These are phyloP conservation scores for Monopis laevigella DNA, from an alignment of 2,888 invertebrate genomes.

Conservation along the genomic window DNA sequence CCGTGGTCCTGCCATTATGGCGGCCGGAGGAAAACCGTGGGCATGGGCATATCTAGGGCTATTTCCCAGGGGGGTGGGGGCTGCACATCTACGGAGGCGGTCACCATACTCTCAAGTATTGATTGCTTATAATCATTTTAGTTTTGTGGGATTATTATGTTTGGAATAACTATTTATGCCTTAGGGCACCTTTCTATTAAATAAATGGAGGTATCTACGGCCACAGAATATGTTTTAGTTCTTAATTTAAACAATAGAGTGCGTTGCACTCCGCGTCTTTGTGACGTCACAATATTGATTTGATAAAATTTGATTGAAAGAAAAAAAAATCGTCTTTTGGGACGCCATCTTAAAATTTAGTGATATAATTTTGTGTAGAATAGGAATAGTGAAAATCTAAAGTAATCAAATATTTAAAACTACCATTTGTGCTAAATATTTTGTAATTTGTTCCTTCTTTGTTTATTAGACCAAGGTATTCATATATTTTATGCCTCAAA, in stretches of 20 bases:
- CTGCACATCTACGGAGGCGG: no score
- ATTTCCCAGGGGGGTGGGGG: no score
- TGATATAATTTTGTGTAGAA: constrained; percentile 71
- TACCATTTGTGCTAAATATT: constrained; percentile 49
- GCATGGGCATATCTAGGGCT: no score
- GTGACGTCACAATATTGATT: constrained; percentile 66
- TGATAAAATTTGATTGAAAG: no score
- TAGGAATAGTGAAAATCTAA: constrained; percentile 60
- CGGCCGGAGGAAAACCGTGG: no score
- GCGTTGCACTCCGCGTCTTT: constrained; percentile 48
- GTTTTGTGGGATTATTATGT: no score
- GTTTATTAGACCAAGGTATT: constrained; percentile 85
- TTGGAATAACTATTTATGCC: no score
- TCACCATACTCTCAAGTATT: no score
- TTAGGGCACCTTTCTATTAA: neutral
- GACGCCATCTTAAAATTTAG: constrained; percentile 68
- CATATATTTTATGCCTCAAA: constrained; percentile 54
- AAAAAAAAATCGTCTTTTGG: constrained; percentile 60
- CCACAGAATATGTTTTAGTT: neutral
- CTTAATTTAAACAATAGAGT: constrained; percentile 29
- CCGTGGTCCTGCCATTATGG: no score
- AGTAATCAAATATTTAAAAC: constrained; percentile 55
- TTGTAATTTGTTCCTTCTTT: constrained; percentile 65
- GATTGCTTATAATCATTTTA: no score
- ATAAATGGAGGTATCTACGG: neutral